Percentiles rank a stretch among this genome's conserved stretches.
Evolutionary conservation across 2,113 vertebrate species (phyloP).

Genomic region (Phalacrocorax brasilianus): DNA sequence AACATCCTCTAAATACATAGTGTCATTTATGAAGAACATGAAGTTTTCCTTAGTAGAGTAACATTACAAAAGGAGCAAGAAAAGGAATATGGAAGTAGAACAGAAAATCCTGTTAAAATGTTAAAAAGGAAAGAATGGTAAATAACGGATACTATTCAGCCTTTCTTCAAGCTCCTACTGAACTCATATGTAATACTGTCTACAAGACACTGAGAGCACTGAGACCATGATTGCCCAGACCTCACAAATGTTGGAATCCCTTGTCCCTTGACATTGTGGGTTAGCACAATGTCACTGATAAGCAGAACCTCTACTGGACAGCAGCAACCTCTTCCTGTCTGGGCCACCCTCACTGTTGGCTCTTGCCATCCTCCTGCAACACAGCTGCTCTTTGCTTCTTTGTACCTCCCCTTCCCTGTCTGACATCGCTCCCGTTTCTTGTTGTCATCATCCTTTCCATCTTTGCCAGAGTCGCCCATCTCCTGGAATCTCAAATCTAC

Average conservation of each 20-base stretch:
- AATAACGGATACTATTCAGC: not conserved
- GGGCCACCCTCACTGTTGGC: not conserved
- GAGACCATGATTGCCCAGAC: not conserved
- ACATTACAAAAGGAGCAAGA: not conserved
- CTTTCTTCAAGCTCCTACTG: not conserved
- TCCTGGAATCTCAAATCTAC: not conserved
- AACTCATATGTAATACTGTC: not conserved
- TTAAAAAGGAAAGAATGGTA: not conserved
- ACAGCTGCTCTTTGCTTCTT: not conserved
- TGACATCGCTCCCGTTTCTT: not conserved
- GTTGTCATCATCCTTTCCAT: not conserved
- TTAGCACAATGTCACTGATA: not conserved
- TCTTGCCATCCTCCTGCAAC: not conserved
- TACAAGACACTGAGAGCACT: not conserved
- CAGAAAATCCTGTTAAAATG: not conserved
- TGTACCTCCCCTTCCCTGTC: not conserved
- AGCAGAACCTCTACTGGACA: not conserved
- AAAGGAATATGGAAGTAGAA: not conserved
- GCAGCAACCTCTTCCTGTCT: not conserved
- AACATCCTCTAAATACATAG: constrained; percentile 22
- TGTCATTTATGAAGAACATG: not conserved
- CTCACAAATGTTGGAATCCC: not conserved
- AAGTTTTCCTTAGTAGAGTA: not conserved
- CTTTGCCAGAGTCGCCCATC: not conserved
- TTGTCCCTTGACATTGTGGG: not conserved